These are phyloP conservation scores for Pyrgilauda ruficollis DNA, from an alignment of 2,113 vertebrate species.

Conservation along the genomic window DNA sequence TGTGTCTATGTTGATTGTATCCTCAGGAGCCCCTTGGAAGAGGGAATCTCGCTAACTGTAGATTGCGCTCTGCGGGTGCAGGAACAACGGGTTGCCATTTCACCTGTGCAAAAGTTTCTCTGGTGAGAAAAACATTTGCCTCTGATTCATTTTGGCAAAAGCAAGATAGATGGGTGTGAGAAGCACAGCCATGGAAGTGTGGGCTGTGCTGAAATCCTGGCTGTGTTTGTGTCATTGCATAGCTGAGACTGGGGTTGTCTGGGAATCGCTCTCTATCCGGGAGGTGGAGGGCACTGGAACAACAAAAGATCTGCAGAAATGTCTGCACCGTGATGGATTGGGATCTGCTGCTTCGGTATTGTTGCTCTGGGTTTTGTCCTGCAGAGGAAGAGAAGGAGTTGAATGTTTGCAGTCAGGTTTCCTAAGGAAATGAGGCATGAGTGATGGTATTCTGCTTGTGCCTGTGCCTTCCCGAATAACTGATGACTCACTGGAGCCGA, in stretches of 20 bases:
- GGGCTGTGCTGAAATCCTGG: background rate
- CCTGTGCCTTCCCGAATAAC: background rate
- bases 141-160: background rate
- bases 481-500: background rate
- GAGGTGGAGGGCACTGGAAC: background rate
- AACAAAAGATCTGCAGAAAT: background rate
- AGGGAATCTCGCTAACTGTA: background rate
- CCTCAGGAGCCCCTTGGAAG: slow-evolving; percentile 29
- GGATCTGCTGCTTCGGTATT: background rate
- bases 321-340: background rate
- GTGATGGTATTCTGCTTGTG: background rate
- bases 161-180: background rate
- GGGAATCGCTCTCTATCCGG: background rate
- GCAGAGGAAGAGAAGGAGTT: slow-evolving; percentile 27
- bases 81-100: slow-evolving; percentile 47
- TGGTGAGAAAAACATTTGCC: slow-evolving; percentile 54
- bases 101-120: slow-evolving; percentile 56
- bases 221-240: background rate
- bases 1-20: background rate
- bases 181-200: background rate
- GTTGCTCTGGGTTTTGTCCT: slow-evolving; percentile 2
- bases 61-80: background rate
- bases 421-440: slow-evolving; percentile 52
- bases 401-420: slow-evolving; percentile 32
- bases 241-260: background rate